These are phyloP conservation scores for Clavelina lepadiformis DNA, from an alignment of 23 tunicate genomes.

Conservation along the genomic window DNA sequence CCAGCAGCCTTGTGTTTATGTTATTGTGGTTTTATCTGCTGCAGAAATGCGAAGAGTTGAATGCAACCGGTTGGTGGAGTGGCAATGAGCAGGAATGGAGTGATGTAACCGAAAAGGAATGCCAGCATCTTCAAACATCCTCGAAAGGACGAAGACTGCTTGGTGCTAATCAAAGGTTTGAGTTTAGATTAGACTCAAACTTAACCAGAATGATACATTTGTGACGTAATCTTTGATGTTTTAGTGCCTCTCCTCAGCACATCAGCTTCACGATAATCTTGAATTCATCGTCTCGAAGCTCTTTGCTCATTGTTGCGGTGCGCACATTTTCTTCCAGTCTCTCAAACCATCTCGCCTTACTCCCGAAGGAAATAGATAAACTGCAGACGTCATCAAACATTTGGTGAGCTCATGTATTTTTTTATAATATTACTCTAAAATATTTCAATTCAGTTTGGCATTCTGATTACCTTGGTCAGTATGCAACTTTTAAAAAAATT, in stretches of 20 bases:
- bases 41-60: conserved; percentile 20
- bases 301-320: conserved; percentile 28
- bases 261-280: conserved; percentile 8
- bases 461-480: too few species aligned
- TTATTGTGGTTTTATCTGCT: neutral
- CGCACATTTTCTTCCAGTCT: conserved; percentile 26
- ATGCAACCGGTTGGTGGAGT: conserved; percentile 1
- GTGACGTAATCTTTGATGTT: neutral
- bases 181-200: too few species aligned
- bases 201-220: too few species aligned
- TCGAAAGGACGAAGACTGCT: conserved; percentile 29
- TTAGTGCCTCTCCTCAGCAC: conserved; percentile 21
- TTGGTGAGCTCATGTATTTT: neutral
- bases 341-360: conserved; percentile 16
- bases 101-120: conserved; percentile 33
- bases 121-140: conserved; percentile 30
- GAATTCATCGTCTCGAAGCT: neutral
- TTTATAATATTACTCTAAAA: too few species aligned
- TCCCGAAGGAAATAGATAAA: conserved; percentile 21
- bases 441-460: too few species aligned
- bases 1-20: neutral
- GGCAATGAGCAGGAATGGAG: conserved; percentile 6
- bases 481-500: too few species aligned
- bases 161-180: conserved; percentile 16
- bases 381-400: neutral